Evolutionary conservation across 2,113 vertebrate species (phyloP).

Genomic region (zebrafish (Danio rerio)): DNA sequence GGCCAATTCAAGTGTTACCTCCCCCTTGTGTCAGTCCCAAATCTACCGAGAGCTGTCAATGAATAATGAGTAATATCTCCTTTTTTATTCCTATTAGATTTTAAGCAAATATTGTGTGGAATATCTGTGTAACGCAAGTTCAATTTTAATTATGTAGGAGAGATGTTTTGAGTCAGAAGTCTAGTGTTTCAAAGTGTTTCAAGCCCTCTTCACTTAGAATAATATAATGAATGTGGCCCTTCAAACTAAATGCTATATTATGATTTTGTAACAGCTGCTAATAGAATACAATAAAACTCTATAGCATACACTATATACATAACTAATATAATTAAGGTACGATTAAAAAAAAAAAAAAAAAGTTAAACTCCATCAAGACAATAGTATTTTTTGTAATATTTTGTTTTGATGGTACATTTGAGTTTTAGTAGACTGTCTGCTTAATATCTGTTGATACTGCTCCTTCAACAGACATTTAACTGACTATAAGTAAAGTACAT

Average conservation of each 20-base stretch:
- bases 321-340: no score
- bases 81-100: neutral
- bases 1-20: slow-evolving; percentile 18
- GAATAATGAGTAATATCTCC: slow-evolving; percentile 1
- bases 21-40: neutral
- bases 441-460: no score
- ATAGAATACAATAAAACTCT: slow-evolving; percentile 1
- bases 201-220: neutral
- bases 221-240: no score
- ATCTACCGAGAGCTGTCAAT: neutral
- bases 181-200: neutral
- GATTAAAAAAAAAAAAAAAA: neutral
- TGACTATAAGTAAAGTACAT: no score
- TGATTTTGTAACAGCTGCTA: neutral
- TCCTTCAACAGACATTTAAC: no score
- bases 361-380: neutral
- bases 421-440: no score
- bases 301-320: no score
- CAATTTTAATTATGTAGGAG: neutral
- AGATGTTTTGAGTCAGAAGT: neutral
- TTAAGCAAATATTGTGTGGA: neutral
- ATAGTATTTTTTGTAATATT: no score
- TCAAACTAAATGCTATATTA: neutral
- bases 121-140: neutral
- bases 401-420: no score